phyloP scores from a whole-genome alignment of 2,113 vertebrate genomes.

The Alaudala cheleensis region DNA sequence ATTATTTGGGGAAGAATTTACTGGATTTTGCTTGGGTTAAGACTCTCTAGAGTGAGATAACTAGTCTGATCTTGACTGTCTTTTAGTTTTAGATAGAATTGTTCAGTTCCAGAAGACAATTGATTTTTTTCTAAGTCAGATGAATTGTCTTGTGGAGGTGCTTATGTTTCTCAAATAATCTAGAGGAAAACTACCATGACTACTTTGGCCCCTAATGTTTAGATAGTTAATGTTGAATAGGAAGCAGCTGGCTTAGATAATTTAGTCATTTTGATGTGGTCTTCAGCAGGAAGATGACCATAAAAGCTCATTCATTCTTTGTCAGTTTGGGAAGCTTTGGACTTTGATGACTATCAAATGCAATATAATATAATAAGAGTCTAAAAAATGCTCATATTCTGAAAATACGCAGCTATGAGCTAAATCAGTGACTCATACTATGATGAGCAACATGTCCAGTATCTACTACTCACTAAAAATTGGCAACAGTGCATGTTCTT shows the following conservation, averaged over 20 bases:
- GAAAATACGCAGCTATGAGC: not conserved
- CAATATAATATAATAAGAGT: not conserved
- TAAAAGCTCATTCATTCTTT: not conserved
- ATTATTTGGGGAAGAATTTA: not conserved
- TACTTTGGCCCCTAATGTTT: not conserved
- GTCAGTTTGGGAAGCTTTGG: not conserved
- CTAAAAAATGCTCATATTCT: not conserved
- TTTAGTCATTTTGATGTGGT: not conserved
- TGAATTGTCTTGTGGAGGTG: not conserved
- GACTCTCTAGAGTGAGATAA: not conserved
- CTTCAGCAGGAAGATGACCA: not conserved
- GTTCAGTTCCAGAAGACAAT: not conserved
- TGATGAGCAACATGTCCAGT: not conserved
- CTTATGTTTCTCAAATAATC: not conserved
- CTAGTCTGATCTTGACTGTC: not conserved
- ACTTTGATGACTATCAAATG: not conserved
- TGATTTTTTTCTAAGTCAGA: not conserved
- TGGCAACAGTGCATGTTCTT: not conserved
- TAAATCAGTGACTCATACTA: not conserved
- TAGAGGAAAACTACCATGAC: not conserved
- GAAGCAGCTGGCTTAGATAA: not conserved
- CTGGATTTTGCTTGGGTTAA: not conserved
- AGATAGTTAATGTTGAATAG: not conserved
- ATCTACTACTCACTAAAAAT: not conserved
- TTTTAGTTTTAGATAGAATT: not conserved